A percentile compares a stretch with the other conserved stretches of the same genome.
phyloP scores from a whole-genome alignment of 2,113 vertebrate genomes.

The Aleadryas rufinucha region DNA sequence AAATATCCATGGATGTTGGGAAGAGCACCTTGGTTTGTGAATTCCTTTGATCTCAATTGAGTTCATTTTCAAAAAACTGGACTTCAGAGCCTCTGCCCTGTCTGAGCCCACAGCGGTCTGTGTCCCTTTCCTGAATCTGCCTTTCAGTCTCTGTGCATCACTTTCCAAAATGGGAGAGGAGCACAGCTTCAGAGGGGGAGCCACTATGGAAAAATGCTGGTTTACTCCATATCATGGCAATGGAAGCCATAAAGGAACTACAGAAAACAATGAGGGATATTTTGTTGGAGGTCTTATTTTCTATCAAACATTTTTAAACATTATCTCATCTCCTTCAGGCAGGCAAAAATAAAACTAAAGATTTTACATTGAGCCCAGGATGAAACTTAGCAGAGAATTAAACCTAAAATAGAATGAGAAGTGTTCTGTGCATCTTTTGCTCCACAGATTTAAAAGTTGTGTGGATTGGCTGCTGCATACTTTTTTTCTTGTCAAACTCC shows the following conservation, averaged over 20 bases:
- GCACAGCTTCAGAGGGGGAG: neutral
- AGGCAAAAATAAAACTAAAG: neutral
- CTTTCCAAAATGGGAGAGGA: neutral
- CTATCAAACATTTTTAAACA: neutral
- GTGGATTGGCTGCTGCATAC: neutral
- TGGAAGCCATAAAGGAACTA: neutral
- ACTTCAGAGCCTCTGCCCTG: neutral
- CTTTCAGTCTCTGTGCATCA: neutral
- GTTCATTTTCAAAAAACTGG: neutral
- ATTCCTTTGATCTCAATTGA: neutral
- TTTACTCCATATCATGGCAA: neutral
- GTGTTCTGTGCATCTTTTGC: neutral
- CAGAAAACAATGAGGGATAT: neutral
- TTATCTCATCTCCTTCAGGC: neutral
- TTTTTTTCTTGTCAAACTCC: slow-evolving; percentile 1
- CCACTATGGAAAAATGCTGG: neutral
- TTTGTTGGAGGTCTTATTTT: neutral
- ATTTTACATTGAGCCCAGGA: neutral
- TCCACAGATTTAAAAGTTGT: neutral
- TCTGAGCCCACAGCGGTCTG: rapidly evolving
- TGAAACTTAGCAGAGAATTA: neutral
- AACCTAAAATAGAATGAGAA: neutral
- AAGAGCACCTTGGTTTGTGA: neutral
- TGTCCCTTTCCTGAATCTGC: neutral
- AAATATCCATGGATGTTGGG: neutral